phyloP scores from a whole-genome alignment of 2,888 invertebrate species.

The Thereva unica region DNA sequence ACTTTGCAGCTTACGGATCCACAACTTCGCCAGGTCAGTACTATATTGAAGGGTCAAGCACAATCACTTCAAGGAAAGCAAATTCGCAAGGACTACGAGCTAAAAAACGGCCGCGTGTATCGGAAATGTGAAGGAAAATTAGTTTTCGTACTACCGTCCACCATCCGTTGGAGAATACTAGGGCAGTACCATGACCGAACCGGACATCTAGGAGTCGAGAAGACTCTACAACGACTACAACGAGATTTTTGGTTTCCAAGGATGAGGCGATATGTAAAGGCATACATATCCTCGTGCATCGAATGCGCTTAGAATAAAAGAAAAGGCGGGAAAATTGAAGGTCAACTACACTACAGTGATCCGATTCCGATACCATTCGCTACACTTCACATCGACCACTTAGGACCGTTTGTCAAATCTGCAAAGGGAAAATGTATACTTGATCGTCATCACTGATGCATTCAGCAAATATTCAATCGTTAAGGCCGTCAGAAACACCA shows the following conservation, averaged over 20 bases:
- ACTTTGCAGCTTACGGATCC: constrained; percentile 40
- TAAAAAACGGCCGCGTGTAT: constrained; percentile 37
- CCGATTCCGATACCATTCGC: constrained; percentile 24
- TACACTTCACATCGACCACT: constrained; percentile 39
- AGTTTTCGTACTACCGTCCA: constrained; percentile 35
- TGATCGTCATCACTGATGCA: not conserved
- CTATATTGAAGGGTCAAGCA: not conserved
- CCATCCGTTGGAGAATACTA: constrained; percentile 17
- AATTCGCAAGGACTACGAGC: constrained; percentile 33
- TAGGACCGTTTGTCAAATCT: constrained; percentile 37
- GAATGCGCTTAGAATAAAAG: too few relatives aligned
- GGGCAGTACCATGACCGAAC: constrained; percentile 25
- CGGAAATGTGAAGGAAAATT: constrained; percentile 18
- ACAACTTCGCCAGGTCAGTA: too few relatives aligned
- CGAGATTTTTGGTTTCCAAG: constrained; percentile 24
- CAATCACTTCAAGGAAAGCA: not conserved
- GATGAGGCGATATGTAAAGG: constrained; percentile 19
- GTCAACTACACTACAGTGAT: constrained; percentile 13
- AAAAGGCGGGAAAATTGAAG: constrained; percentile 15
- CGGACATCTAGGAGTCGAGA: constrained; percentile 33
- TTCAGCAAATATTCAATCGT: constrained; percentile 22
- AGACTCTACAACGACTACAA: constrained; percentile 14
- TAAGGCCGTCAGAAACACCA: constrained; percentile 26
- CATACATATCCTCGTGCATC: constrained; percentile 29
- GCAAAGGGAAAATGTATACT: constrained; percentile 2